phyloP scores from a whole-genome alignment of 2,113 vertebrate species.

The Alligator sinensis region DNA sequence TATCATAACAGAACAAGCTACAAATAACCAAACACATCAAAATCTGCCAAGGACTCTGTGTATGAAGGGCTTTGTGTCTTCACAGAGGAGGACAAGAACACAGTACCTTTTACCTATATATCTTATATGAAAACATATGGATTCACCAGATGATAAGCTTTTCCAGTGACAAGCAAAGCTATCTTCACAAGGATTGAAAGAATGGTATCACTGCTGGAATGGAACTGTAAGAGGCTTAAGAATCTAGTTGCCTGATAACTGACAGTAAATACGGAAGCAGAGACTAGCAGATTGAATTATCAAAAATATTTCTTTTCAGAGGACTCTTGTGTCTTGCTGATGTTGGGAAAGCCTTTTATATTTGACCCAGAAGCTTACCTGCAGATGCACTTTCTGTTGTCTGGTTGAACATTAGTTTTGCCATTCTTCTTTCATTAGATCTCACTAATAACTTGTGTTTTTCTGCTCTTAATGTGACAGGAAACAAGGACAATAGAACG shows the following conservation, averaged over 20 bases:
- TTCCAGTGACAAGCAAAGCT: background rate
- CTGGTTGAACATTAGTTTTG: constrained; percentile 16
- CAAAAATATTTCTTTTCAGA: constrained; percentile 3
- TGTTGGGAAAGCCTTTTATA: background rate
- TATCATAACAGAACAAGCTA: background rate
- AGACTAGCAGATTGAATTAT: background rate
- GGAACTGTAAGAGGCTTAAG: accelerated
- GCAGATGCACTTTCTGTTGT: background rate
- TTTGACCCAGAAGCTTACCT: constrained; percentile 9
- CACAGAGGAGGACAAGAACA: background rate
- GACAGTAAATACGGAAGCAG: background rate
- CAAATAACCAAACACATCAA: background rate
- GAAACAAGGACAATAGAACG: constrained; percentile 48
- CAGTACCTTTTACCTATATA: background rate
- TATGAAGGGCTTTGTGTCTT: background rate
- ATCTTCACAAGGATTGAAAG: background rate
- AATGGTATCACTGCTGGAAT: background rate
- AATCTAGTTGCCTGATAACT: background rate
- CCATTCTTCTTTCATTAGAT: constrained; percentile 17
- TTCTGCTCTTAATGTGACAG: constrained; percentile 33
- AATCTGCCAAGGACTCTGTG: background rate
- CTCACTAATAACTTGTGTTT: constrained; percentile 8
- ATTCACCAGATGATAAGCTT: background rate
- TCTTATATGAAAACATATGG: background rate
- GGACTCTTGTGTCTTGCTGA: background rate